These are phyloP conservation scores for Diplodus puntazzo DNA, from an alignment of 2,797 vertebrate genomes.

Conservation along the genomic window DNA sequence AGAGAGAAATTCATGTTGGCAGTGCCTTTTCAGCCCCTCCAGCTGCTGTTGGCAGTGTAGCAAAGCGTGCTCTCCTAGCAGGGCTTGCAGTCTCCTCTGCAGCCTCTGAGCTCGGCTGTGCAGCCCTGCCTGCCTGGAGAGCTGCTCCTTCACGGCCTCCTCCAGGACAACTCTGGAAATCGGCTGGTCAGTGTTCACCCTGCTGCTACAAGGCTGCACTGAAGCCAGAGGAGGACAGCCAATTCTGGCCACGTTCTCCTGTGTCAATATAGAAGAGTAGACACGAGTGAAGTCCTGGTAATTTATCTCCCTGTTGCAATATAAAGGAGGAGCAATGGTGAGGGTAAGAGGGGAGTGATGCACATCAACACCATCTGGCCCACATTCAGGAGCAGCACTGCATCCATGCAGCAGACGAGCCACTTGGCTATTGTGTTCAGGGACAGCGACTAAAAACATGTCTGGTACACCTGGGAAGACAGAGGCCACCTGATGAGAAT, in stretches of 20 bases:
- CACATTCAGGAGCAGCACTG: slow-evolving; percentile 33
- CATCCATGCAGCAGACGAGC: slow-evolving; percentile 32
- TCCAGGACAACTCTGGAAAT: slow-evolving; percentile 59
- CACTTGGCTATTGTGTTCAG: slow-evolving; percentile 68
- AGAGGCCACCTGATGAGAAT: slow-evolving; percentile 59
- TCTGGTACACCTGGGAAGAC: slow-evolving; percentile 68
- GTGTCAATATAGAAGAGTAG: slow-evolving; percentile 72
- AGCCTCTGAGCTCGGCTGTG: slow-evolving; percentile 84
- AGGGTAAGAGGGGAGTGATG: slow-evolving; percentile 28
- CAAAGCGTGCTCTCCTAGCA: slow-evolving; percentile 88
- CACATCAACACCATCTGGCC: slow-evolving; percentile 69
- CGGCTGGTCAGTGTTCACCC: slow-evolving; percentile 35
- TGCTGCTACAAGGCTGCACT: slow-evolving; percentile 18
- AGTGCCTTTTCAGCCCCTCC: slow-evolving; percentile 84
- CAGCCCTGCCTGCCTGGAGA: slow-evolving; percentile 87
- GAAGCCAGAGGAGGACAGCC: slow-evolving; percentile 12
- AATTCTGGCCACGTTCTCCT: slow-evolving; percentile 24
- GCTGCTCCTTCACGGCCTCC: slow-evolving; percentile 82
- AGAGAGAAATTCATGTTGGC: slow-evolving; percentile 57
- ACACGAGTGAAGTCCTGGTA: slow-evolving; percentile 31
- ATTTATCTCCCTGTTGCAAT: slow-evolving; percentile 37
- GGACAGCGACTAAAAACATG: slow-evolving; percentile 64
- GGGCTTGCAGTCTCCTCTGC: slow-evolving; percentile 88
- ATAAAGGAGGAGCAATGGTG: slow-evolving; percentile 40
- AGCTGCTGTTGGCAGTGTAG: slow-evolving; percentile 90